These are phyloP conservation scores for Virgularia gustaviana DNA, from an alignment of 92 coral and sea anemone species.

Conservation along the genomic window DNA sequence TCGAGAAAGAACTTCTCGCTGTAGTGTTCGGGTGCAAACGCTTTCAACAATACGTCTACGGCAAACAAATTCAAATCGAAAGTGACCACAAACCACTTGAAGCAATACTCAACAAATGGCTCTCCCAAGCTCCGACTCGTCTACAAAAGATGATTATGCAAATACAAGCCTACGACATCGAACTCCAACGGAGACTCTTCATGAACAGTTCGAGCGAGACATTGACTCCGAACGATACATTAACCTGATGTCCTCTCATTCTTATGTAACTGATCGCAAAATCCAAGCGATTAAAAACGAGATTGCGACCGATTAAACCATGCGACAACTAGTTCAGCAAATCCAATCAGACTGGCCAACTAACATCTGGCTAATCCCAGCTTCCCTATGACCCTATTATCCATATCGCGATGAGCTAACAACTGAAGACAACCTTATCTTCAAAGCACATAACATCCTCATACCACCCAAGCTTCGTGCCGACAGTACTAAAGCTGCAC, in stretches of 20 bases:
- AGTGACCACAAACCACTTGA: constrained; percentile 7
- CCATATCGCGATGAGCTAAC: constrained; percentile 8
- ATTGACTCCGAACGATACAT: constrained; percentile 47
- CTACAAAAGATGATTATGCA: constrained; percentile 1
- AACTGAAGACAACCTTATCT: constrained; percentile 1
- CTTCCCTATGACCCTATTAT: constrained; percentile 5
- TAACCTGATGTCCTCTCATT: constrained; percentile 46
- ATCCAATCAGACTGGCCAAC: constrained; percentile 34
- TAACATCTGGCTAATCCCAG: constrained; percentile 7
- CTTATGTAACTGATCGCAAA: constrained; percentile 1
- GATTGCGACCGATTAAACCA: not conserved
- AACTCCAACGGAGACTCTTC: constrained; percentile 32
- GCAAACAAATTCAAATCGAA: not conserved
- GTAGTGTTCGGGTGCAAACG: constrained; percentile 16
- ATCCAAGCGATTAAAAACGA: not conserved
- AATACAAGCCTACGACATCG: constrained; percentile 5
- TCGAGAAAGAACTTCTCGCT: constrained; percentile 16
- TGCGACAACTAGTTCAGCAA: constrained; percentile 14
- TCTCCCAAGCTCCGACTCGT: not conserved
- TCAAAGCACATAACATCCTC: constrained; percentile 20
- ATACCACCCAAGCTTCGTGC: constrained; percentile 23
- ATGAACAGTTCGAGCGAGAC: constrained; percentile 49
- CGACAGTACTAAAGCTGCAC: constrained; percentile 51
- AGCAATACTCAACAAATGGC: constrained; percentile 1
- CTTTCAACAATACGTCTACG: constrained; percentile 10